Conservation (phyloP, 2,797 vertebrate species). For the Myotis daubentonii region DNA sequence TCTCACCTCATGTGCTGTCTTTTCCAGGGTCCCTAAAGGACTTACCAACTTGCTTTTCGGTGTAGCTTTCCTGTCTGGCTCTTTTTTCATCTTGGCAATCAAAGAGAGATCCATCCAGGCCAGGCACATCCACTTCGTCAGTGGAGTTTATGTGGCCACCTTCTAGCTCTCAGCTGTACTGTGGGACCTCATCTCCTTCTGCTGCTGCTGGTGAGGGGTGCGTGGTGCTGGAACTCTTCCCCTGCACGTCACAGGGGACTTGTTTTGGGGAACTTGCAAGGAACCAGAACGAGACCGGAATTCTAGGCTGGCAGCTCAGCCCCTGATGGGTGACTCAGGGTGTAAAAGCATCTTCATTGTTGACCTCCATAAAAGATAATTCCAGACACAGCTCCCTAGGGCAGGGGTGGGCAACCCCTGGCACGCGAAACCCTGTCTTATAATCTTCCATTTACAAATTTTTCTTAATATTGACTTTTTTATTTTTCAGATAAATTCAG, state of each 20-base stretch:
- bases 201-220: constrained; percentile 92
- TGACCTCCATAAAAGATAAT: neutral
- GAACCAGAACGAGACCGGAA: neutral
- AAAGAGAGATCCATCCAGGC: constrained; percentile 92
- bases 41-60: constrained; percentile 96
- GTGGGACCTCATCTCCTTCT: constrained; percentile 97
- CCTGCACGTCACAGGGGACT: neutral
- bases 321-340: neutral
- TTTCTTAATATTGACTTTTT: too few relatives aligned
- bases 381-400: neutral
- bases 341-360: neutral
- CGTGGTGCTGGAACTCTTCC: too few relatives aligned
- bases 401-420: too few relatives aligned
- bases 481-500: too few relatives aligned
- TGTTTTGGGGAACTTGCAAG: neutral
- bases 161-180: constrained; percentile 96
- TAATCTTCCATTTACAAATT: too few relatives aligned
- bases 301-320: neutral
- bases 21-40: constrained; percentile 90
- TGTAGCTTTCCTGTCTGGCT: constrained; percentile 96
- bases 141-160: constrained; percentile 91
- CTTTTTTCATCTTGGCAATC: constrained; percentile 94
- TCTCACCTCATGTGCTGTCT: constrained; percentile 9
- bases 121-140: constrained; percentile 95
- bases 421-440: too few relatives aligned